Base-by-base conservation (phyloP, 2,888 invertebrate species). In the Sepioteuthis lessoniana region DNA sequence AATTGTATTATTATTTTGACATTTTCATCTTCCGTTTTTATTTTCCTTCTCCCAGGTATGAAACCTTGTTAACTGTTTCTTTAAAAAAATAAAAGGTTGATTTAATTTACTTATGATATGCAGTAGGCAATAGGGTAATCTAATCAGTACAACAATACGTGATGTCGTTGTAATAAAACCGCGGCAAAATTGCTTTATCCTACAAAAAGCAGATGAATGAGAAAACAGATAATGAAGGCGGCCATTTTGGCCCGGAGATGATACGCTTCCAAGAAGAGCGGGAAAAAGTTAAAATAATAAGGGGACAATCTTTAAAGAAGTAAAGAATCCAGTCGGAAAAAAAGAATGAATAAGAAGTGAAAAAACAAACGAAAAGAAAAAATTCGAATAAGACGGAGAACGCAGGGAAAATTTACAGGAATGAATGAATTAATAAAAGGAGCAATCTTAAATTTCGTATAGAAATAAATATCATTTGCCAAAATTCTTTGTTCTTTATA, bases 151-250 rank as follows among this genome's bases (percentile, higher is more conserved):
- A 31, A 76, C 19, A n/a, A n/a, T 76, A 13, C n/a, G 19, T n/a
- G n/a, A 28, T 8, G 7, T 8, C 60, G n/a, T n/a, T 0, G n/a
- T n/a, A 1, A 0, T n/a, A 76, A n/a, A 0, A 76, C 10, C 0
- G 76, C 13, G 76, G 19, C n/a, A 19, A 76, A 10, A 76, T 76
- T 76, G n/a, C 31, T 76, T 76, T n/a, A 76, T 76, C 76, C 8
- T 8, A n/a, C 13, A n/a, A 1, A 60, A 25, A 21, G 55, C 25
- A 60, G 28, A 60, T 60, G 55, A 60, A n/a, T n/a, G 31, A 76
- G 13, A 7, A 8, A 76, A 8, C 31, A n/a, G 13, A 76, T 76
- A 76, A 76, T n/a, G 76, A 76, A n/a, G 76, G 31, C n/a, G 76
- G 76, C 31, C 60, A 76, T n/a, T 76, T 76, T 76, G 10, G 76